Evolutionary conservation across 2,888 invertebrate genomes (phyloP).

Genomic region (Drosophila anomalipes): DNA sequence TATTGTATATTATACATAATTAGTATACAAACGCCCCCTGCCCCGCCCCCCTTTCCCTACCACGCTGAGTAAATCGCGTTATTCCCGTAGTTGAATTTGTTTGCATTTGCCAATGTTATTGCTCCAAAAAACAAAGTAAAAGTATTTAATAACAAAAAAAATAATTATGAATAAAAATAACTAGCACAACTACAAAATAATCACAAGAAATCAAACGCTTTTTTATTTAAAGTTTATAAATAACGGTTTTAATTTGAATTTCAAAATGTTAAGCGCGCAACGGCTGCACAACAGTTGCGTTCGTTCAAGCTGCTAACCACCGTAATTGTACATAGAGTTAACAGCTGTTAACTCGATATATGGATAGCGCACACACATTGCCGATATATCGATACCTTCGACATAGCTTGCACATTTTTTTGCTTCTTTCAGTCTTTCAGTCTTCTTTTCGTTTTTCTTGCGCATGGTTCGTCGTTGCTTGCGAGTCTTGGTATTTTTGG

Average conservation of each 20-base stretch:
- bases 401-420: constrained; percentile 40
- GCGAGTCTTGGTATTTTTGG: constrained; percentile 55
- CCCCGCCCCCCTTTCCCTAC: constrained; percentile 5
- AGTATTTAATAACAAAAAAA: constrained; percentile 45
- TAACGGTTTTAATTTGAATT: not conserved
- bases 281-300: constrained; percentile 12
- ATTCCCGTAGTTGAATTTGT: constrained; percentile 69
- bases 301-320: constrained; percentile 25
- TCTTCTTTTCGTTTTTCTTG: constrained; percentile 60
- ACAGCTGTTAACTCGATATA: constrained; percentile 20
- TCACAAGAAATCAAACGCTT: not conserved
- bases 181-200: constrained; percentile 60
- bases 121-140: constrained; percentile 49
- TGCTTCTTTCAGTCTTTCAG: constrained; percentile 32
- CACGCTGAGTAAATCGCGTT: constrained; percentile 17
- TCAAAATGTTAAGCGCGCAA: constrained; percentile 1
- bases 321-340: not conserved
- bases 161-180: constrained; percentile 47
- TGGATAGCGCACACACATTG: not conserved
- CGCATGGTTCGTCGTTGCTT: constrained; percentile 48
- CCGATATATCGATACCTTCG: constrained; percentile 23
- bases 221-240: constrained; percentile 3
- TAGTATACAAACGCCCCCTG: constrained; percentile 3
- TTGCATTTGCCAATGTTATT: constrained; percentile 62
- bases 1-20: constrained; percentile 51